These are phyloP conservation scores for Popillia japonica DNA, from an alignment of 1,140 invertebrate species.

Conservation along the genomic window DNA sequence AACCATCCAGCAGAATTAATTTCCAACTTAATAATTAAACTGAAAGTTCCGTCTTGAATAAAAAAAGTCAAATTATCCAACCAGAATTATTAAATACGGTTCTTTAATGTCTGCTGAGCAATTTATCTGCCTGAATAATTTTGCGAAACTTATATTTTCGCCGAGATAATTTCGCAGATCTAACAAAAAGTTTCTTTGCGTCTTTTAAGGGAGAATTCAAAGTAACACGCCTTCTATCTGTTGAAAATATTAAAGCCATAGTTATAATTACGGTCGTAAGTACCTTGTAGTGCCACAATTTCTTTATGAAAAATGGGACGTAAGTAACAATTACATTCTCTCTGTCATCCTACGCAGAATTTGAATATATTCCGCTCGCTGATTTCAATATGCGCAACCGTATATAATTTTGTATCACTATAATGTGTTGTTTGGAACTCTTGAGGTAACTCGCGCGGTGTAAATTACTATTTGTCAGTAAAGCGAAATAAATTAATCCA, in stretches of 20 bases:
- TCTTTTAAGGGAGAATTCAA: background rate
- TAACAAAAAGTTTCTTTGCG: background rate
- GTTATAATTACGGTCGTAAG: background rate
- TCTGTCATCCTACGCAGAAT: background rate
- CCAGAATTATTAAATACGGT: background rate
- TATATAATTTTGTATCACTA: background rate
- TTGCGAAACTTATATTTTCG: background rate
- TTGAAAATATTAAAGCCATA: background rate
- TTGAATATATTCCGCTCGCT: background rate
- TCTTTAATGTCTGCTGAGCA: background rate
- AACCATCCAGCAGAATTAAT: no score
- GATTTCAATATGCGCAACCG: conserved; percentile 10
- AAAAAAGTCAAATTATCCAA: background rate
- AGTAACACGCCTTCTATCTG: background rate
- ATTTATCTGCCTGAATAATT: background rate
- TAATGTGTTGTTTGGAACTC: conserved; percentile 16
- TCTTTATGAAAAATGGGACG: background rate
- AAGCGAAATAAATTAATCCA: conserved; percentile 20
- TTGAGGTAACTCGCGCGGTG: background rate
- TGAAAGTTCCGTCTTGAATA: no score
- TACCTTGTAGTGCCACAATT: background rate
- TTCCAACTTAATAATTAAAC: no score
- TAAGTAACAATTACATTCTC: conserved; percentile 7
- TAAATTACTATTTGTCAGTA: conserved; percentile 29
- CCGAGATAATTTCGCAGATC: background rate